These are phyloP conservation scores for Dolichomitus sp. DNA, from an alignment of 2,888 invertebrate species.

Conservation along the genomic window DNA sequence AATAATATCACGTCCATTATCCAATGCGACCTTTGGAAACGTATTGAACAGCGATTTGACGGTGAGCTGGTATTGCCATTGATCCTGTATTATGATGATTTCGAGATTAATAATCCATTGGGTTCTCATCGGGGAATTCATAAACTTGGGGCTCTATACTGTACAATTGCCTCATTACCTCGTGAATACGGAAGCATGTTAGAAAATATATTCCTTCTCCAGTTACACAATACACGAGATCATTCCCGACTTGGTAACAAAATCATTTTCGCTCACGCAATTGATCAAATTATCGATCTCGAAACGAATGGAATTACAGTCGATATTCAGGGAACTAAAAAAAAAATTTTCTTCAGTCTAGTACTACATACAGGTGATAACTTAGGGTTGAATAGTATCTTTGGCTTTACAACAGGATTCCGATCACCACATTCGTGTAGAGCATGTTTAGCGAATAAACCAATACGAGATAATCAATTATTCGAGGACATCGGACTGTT, in stretches of 20 bases:
- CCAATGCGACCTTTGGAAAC: constrained; percentile 31
- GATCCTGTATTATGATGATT: too few species aligned
- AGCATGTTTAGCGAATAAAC: constrained; percentile 65
- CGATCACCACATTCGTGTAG: constrained; percentile 68
- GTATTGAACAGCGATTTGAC: constrained; percentile 25
- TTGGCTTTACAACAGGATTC: constrained; percentile 59
- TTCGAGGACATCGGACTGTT: constrained; percentile 52
- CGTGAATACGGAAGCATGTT: constrained; percentile 57
- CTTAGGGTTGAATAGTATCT: constrained; percentile 58
- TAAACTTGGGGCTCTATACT: constrained; percentile 65
- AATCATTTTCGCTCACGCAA: constrained; percentile 49
- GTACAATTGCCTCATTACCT: constrained; percentile 57
- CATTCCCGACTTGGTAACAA: constrained; percentile 50
- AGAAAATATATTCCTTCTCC: constrained; percentile 64
- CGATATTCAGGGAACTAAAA: constrained; percentile 17
- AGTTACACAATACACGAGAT: constrained; percentile 58
- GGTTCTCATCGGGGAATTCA: constrained; percentile 52
- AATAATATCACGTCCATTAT: constrained; percentile 18
- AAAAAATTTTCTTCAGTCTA: constrained; percentile 49
- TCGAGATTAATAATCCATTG: constrained; percentile 51
- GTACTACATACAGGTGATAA: constrained; percentile 56
- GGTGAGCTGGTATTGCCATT: constrained; percentile 28
- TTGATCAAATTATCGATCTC: constrained; percentile 54
- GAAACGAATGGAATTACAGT: constrained; percentile 49
- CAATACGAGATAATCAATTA: constrained; percentile 47